These are phyloP conservation scores for Idaea straminata DNA, from an alignment of 2,888 invertebrate species.

Conservation along the genomic window DNA sequence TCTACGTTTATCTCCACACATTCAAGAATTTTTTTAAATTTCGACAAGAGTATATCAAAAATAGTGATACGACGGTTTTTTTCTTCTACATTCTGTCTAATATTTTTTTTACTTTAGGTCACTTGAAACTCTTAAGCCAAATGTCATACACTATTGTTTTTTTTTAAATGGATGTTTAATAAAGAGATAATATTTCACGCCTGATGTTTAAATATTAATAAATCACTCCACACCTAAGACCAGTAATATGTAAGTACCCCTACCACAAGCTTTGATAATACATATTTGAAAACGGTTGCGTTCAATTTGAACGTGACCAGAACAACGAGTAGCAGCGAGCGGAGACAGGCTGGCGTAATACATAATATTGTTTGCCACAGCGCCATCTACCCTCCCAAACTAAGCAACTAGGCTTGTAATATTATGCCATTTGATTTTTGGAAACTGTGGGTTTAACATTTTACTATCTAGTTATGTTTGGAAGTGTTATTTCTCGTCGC, in stretches of 20 bases:
- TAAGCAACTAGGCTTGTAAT: too few species aligned
- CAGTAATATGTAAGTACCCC: neutral
- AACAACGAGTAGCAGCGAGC: too few species aligned
- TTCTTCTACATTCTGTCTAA: conserved; percentile 70
- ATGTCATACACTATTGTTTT: conserved; percentile 52
- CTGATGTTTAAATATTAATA: neutral
- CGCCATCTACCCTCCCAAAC: too few species aligned
- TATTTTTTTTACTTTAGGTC: conserved; percentile 66
- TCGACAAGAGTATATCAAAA: conserved; percentile 81
- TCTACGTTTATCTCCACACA: conserved; percentile 58
- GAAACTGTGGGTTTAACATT: too few species aligned
- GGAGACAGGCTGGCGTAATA: too few species aligned
- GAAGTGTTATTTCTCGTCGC: too few species aligned
- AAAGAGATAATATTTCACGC: neutral
- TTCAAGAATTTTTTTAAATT: conserved; percentile 72
- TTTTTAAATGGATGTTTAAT: neutral
- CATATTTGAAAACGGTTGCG: neutral
- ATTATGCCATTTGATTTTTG: too few species aligned
- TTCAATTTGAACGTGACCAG: too few species aligned
- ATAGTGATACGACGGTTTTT: conserved; percentile 72
- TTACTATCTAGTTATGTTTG: too few species aligned
- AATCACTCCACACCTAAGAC: neutral
- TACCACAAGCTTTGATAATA: neutral
- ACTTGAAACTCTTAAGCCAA: conserved; percentile 67
- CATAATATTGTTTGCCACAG: too few species aligned